Evolutionary conservation across 2,888 invertebrate species (phyloP).

Genomic region (Aphodius granarius): DNA sequence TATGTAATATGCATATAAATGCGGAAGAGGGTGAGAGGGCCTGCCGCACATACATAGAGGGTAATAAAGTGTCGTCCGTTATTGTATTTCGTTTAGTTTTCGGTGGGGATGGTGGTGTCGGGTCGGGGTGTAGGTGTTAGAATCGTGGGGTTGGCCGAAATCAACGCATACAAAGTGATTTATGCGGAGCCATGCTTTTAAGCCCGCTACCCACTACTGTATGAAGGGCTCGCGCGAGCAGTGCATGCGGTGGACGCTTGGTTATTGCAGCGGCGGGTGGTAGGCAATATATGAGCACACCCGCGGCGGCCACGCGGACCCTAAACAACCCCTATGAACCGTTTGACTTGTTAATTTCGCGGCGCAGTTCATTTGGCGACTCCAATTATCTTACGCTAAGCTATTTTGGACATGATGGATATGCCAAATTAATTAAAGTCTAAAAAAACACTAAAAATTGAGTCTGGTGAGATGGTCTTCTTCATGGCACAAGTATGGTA

Average conservation of each 20-base stretch:
- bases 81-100: background rate
- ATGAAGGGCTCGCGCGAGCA: background rate
- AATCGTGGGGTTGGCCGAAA: slow-evolving; percentile 28
- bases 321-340: background rate
- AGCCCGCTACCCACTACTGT: slow-evolving; percentile 29
- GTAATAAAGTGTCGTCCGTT: background rate
- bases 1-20: background rate
- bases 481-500: too few species aligned
- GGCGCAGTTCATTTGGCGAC: background rate
- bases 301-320: background rate
- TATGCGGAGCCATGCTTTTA: slow-evolving; percentile 35
- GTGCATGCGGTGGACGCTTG: background rate
- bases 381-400: background rate
- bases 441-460: too few species aligned
- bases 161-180: slow-evolving; percentile 40
- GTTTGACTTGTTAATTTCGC: background rate
- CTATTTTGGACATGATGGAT: background rate
- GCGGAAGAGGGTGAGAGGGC: background rate
- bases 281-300: background rate
- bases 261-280: background rate
- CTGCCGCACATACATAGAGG: background rate
- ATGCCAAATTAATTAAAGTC: background rate
- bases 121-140: background rate
- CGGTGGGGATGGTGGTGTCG: background rate
- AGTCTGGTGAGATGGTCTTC: too few species aligned